These are phyloP conservation scores for Cebus imitator DNA, from an alignment of 2,113 vertebrate species.

Conservation along the genomic window DNA sequence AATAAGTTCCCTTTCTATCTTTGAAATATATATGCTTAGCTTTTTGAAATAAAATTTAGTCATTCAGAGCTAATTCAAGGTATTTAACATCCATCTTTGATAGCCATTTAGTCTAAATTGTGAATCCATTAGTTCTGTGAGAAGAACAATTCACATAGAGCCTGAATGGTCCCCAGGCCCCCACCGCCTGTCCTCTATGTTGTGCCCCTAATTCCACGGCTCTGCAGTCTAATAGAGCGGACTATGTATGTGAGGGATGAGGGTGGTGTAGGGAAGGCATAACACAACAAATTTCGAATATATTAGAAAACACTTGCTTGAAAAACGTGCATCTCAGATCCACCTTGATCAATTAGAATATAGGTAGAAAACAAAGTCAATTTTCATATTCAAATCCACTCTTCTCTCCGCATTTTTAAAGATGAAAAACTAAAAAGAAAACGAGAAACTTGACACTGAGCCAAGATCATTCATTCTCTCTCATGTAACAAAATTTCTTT, in stretches of 20 bases:
- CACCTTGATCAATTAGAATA: not conserved
- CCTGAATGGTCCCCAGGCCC: not conserved
- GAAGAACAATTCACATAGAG: not conserved
- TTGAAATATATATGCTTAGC: not conserved
- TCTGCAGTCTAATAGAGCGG: not conserved
- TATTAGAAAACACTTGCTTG: not conserved
- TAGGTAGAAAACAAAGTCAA: not conserved
- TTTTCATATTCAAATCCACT: slow-evolving; percentile 26
- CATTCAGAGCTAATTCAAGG: slow-evolving; percentile 4
- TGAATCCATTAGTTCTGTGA: not conserved
- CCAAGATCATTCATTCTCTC: not conserved
- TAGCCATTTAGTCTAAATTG: not conserved
- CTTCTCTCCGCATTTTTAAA: slow-evolving; percentile 8
- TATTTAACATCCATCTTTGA: not conserved
- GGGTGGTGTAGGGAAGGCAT: not conserved
- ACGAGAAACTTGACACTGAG: not conserved
- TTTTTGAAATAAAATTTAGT: slow-evolving; percentile 27
- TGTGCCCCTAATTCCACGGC: not conserved
- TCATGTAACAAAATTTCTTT: not conserved
- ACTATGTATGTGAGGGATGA: not conserved
- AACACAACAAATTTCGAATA: not conserved
- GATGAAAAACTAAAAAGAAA: slow-evolving; percentile 15
- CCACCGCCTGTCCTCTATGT: not conserved
- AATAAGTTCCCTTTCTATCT: slow-evolving; percentile 42
- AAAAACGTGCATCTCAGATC: not conserved